Conservation (phyloP, 2,797 vertebrate species). For the Esox lucius region DNA sequence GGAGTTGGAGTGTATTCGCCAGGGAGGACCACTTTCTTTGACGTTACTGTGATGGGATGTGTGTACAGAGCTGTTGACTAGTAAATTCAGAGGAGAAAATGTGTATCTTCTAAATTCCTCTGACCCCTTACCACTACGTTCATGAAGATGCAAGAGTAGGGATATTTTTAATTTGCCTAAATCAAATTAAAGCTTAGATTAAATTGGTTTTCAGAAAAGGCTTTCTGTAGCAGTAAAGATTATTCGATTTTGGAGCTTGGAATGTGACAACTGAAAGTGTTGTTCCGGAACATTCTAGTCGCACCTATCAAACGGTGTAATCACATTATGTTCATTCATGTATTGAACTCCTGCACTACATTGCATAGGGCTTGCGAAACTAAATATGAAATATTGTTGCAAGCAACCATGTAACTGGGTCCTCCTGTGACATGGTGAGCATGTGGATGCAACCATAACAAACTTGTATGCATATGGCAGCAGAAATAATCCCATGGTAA, state of each 20-base stretch:
- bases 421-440: too few species aligned
- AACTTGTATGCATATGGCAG: too few species aligned
- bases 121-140: constrained; percentile 1
- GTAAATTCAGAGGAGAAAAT: background rate
- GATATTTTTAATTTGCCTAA: constrained; percentile 21
- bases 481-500: too few species aligned
- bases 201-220: constrained; percentile 29
- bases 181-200: background rate
- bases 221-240: constrained; percentile 27
- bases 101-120: background rate
- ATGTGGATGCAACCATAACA: too few species aligned
- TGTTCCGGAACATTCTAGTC: too few species aligned
- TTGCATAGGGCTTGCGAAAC: too few species aligned
- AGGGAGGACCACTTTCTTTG: background rate
- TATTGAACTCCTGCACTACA: too few species aligned
- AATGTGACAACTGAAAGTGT: background rate
- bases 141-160: constrained; percentile 7
- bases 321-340: too few species aligned
- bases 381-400: too few species aligned
- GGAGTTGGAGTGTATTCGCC: background rate
- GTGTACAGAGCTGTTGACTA: background rate
- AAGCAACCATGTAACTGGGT: too few species aligned
- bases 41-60: background rate
- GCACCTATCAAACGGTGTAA: too few species aligned
- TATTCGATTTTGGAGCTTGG: background rate